These are phyloP conservation scores for Malurus cyaneus DNA, from an alignment of 2,113 vertebrate species.

Conservation along the genomic window DNA sequence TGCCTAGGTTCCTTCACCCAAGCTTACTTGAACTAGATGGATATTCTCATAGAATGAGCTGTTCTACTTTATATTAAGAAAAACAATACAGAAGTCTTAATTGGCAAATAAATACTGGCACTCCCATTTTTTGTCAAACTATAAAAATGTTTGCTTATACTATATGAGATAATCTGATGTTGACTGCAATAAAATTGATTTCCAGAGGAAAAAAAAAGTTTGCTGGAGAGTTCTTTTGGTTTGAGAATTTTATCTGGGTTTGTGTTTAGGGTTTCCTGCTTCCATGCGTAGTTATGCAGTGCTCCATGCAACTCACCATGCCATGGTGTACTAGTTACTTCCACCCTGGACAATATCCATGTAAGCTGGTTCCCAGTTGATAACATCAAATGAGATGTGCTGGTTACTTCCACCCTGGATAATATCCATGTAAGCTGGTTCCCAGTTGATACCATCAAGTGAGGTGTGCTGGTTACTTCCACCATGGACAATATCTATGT, in stretches of 20 bases:
- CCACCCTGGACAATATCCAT: background rate
- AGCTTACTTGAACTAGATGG: constrained; percentile 72
- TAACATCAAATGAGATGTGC: background rate
- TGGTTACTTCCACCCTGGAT: background rate
- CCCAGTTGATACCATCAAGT: background rate
- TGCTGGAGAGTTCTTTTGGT: background rate
- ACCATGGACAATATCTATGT: background rate
- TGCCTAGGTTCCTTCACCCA: constrained; percentile 67
- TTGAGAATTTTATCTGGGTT: background rate
- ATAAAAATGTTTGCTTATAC: background rate
- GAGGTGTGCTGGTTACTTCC: background rate
- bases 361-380: background rate
- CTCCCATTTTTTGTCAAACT: background rate
- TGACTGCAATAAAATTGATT: background rate
- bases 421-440: background rate
- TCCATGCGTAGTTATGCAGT: accelerated
- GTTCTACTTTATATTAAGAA: constrained; percentile 57
- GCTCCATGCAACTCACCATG: background rate
- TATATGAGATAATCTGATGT: background rate
- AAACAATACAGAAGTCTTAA: background rate
- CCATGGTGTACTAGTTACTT: background rate
- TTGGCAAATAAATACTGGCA: background rate
- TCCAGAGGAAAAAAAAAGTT: background rate
- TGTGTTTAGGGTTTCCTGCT: background rate
- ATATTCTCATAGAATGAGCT: constrained; percentile 63